These are phyloP conservation scores for Arctopsyche grandis DNA, from an alignment of 1,140 invertebrate genomes.

Conservation along the genomic window DNA sequence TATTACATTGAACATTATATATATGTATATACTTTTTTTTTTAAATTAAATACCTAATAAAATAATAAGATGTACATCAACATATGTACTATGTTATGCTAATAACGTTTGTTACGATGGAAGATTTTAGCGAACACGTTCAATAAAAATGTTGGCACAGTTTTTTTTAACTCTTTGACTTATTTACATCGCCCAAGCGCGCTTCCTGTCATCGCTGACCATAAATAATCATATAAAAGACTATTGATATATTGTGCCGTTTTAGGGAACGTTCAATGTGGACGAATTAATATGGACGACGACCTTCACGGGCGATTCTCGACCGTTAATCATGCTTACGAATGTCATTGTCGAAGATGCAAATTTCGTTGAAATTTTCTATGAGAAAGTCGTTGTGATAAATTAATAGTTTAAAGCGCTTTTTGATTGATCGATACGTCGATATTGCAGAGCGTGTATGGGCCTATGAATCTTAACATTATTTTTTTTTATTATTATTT, in stretches of 20 bases:
- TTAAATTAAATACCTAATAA: too few relatives aligned
- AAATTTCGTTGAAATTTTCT: neutral
- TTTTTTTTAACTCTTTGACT: neutral
- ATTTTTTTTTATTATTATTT: conserved; percentile 23
- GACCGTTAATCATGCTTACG: neutral
- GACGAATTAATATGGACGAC: neutral
- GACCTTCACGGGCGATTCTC: neutral
- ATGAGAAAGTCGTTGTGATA: too few relatives aligned
- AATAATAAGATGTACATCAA: too few relatives aligned
- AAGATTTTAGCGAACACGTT: too few relatives aligned
- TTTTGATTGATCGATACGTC: neutral
- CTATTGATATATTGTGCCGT: conserved; percentile 19
- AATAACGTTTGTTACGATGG: too few relatives aligned
- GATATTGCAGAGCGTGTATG: neutral
- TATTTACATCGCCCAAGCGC: neutral
- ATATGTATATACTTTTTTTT: too few relatives aligned
- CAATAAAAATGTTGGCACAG: too few relatives aligned
- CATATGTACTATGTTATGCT: too few relatives aligned
- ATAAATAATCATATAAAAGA: conserved; percentile 11
- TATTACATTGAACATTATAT: too few relatives aligned
- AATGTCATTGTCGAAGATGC: neutral
- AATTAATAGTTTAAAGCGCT: too few relatives aligned
- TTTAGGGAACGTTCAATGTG: conserved; percentile 10
- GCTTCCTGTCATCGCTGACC: neutral
- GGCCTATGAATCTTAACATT: neutral